These are phyloP conservation scores for Odontothrips loti DNA, from an alignment of 2,888 invertebrate genomes.

Conservation along the genomic window DNA sequence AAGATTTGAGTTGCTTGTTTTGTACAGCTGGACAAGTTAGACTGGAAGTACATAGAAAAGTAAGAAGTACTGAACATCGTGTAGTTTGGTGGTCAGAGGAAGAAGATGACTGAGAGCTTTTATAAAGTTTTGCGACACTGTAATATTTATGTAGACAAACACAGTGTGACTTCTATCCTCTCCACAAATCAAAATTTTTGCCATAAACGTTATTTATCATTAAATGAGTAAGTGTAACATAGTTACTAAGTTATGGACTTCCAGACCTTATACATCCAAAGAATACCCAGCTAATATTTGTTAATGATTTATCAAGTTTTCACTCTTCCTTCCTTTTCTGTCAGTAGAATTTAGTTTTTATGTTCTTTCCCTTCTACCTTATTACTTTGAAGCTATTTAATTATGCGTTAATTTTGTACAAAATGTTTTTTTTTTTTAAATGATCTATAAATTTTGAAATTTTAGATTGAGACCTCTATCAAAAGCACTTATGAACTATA, in stretches of 20 bases:
- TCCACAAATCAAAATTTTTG: slow-evolving; percentile 22
- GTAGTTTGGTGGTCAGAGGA: background rate
- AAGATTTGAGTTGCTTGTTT: slow-evolving; percentile 6
- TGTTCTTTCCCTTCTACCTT: background rate
- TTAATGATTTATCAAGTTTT: slow-evolving; percentile 25
- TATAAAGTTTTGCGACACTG: background rate
- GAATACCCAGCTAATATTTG: slow-evolving; percentile 20
- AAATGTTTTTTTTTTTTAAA: slow-evolving; percentile 5
- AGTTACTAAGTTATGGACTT: slow-evolving; percentile 25
- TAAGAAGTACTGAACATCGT: background rate
- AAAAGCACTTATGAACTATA: slow-evolving; percentile 21
- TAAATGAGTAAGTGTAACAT: slow-evolving; percentile 18
- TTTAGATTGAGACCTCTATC: background rate
- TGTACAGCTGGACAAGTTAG: background rate
- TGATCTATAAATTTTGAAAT: slow-evolving; percentile 9
- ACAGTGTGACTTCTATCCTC: background rate
- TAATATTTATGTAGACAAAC: background rate
- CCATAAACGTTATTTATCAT: slow-evolving; percentile 8
- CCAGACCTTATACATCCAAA: slow-evolving; percentile 17
- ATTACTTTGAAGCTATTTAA: background rate
- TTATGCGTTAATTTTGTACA: slow-evolving; percentile 6
- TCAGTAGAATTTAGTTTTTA: slow-evolving; percentile 18
- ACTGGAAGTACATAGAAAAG: slow-evolving; percentile 18
- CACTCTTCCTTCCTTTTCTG: slow-evolving; percentile 22
- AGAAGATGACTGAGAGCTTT: slow-evolving; percentile 20